Evolutionary conservation across 2,113 vertebrate species (phyloP).

Genomic region (Ovis canadensis): DNA sequence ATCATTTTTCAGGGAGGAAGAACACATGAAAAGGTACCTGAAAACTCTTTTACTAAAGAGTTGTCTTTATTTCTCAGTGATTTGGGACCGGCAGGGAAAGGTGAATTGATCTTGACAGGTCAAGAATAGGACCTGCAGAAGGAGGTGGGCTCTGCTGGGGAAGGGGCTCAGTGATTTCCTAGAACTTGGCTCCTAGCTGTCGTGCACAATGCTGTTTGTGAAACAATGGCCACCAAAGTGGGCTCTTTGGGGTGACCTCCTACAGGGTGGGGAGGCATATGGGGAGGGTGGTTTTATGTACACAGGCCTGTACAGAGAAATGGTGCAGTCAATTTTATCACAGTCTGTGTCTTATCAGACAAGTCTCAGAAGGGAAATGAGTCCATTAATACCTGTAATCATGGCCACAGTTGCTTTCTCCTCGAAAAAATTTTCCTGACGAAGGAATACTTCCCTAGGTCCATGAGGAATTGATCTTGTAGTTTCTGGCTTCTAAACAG

Average conservation of each 20-base stretch:
- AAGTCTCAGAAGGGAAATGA: not conserved
- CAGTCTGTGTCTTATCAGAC: not conserved
- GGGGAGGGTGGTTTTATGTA: not conserved
- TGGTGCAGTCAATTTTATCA: not conserved
- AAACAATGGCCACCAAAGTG: not conserved
- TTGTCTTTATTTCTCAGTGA: not conserved
- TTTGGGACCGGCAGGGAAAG: not conserved
- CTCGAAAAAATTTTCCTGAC: not conserved
- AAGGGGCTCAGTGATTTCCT: not conserved
- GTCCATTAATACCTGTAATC: not conserved
- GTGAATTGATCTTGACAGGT: not conserved
- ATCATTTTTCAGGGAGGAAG: not conserved
- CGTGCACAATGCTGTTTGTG: not conserved
- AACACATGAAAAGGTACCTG: not conserved
- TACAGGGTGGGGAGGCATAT: not conserved
- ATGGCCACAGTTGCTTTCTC: not conserved
- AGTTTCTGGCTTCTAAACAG: slow-evolving; percentile 42
- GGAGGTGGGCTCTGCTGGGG: not conserved
- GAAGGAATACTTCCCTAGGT: not conserved
- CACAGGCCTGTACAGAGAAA: not conserved
- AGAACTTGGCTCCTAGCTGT: not conserved
- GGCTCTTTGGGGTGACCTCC: not conserved
- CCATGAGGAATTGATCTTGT: not conserved
- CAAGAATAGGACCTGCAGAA: not conserved
- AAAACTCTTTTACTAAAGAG: not conserved